Evolutionary conservation across 2,797 vertebrate species (phyloP), one percentile per base, ranked within the genome.

Genomic region (Vireo griseus): DNA sequence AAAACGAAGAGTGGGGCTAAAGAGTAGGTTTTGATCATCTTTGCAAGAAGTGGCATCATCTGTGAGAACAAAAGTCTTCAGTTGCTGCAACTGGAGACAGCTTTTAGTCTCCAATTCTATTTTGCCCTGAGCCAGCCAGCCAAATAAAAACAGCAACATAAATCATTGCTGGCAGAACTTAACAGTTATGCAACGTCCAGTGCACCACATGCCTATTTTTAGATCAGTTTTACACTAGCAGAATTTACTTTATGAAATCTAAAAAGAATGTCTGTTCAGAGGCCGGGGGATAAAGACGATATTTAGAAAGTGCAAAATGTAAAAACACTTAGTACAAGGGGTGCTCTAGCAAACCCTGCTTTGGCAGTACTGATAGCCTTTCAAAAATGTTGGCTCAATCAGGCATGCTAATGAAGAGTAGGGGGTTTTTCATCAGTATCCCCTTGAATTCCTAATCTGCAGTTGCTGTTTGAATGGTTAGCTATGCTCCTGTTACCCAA

Each of bases 91-190:
- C 58, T 71, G 80, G 75, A 94, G 86, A 90, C 89, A 87, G 83
- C 72, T 84, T 92, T 95, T 90, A 78, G 90, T 92, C 95, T 96
- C 81, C 86, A 72, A 73, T 76, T 92, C 85, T 86, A 24, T 95
- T 94, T 92, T 86, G 80, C 89, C 72, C 79, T 9, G 8, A 95
- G 92, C 90, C 83, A 94, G 83, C 47, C 86, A 91, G 90, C 75
- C 83, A 95, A 94, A 94, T 80, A 88, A 85, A 91, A 95, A 86
- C 92, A 92, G 85, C 24, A 5, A 67, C 85, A 93, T 96, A 96
- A 96, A 95, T 97, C 91, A 96, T 86, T 93, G 91, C 92, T 96
- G 94, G 95, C 95, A 96, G 87, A 91, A 84, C 58, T 88, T 81
- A 91, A 65, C 76, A 26, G 84, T 95, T 96, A 95, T 74, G 87